These are phyloP conservation scores for Epizoanthus stellaris DNA, from an alignment of 92 coral and sea anemone genomes.

Conservation along the genomic window DNA sequence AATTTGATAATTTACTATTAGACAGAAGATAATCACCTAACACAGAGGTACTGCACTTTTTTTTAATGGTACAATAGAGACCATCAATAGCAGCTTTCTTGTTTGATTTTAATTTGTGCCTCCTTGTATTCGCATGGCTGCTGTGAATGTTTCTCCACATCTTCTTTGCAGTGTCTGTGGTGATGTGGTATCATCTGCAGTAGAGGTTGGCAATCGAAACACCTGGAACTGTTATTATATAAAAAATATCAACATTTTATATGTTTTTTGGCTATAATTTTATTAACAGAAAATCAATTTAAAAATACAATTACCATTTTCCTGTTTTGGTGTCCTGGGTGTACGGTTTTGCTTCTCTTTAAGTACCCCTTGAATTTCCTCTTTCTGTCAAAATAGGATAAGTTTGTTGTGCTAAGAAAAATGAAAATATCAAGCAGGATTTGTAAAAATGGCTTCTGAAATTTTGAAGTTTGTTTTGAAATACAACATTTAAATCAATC, in stretches of 20 bases:
- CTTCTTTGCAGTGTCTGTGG: constrained; percentile 28
- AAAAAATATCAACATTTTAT: not conserved
- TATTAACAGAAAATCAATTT: constrained; percentile 20
- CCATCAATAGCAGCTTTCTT: constrained; percentile 57
- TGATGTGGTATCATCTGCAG: constrained; percentile 18
- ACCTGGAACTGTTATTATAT: constrained; percentile 24
- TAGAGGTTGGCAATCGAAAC: constrained; percentile 20
- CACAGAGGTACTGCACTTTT: constrained; percentile 51
- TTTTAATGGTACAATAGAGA: constrained; percentile 31
- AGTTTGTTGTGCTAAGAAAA: no score
- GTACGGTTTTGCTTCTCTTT: not conserved
- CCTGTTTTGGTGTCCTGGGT: constrained; percentile 6
- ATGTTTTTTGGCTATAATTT: not conserved
- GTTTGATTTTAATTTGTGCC: constrained; percentile 54
- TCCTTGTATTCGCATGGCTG: constrained; percentile 55
- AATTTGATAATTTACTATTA: constrained; percentile 45
- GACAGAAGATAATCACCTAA: constrained; percentile 53
- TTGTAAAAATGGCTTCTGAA: no score
- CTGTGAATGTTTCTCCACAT: constrained; percentile 27
- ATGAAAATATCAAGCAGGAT: no score
- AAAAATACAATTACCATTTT: constrained; percentile 1
- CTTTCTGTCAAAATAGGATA: no score
- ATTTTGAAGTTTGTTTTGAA: no score
- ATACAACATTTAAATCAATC: no score
- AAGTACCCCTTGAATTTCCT: not conserved